Base-by-base conservation (phyloP, 2,113 vertebrate species). In the Silurus glanis region DNA sequence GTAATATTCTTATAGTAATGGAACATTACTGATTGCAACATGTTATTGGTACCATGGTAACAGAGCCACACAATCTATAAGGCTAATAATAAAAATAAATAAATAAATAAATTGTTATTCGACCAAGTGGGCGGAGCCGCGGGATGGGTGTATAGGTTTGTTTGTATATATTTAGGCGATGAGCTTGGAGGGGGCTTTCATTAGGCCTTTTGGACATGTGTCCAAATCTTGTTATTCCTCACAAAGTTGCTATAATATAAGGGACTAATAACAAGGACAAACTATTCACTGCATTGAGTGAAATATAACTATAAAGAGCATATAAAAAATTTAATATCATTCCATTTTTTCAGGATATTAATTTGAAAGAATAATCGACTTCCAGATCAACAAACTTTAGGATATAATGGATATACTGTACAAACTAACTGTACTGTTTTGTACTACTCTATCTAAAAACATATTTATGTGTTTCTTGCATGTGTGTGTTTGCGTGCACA, bases 401-500 rank as follows among this genome's bases (percentile, higher is more conserved):
- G 25, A 62, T 23, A 8, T 2, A 23, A 28, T 28, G 10, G 25
- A 67, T 28, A 67, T 25, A 67, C 4, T 71, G 25, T 28, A 71
- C 17, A 10, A 74, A 49, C 37, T 37, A 37, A 37, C 37, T 37
- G 37, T 37, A 37, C 37, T 37, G 37, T 37, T 37, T 37, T 37
- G 37, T 37, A 37, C 37, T 37, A 37, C 37, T 49, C 8, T 47
- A 47, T 72, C 6, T 47, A 71, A 71, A 28, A 6, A 13, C n/a
- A 12, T 6, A 79, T 28, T n/a, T 56, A 9, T 55, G 21, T 66
- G 37, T 64, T 12, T 66, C 37, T 82, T 58, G 9, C 71, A 53
- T 81, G 47, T 74, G 58, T 88, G 55, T 78, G 49, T 84, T 55
- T 79, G 9, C 56, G 82, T 90, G 83, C 91, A 14, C 84, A 80